Conservation (phyloP, 2,113 vertebrate species). For the Colinus virginianus region DNA sequence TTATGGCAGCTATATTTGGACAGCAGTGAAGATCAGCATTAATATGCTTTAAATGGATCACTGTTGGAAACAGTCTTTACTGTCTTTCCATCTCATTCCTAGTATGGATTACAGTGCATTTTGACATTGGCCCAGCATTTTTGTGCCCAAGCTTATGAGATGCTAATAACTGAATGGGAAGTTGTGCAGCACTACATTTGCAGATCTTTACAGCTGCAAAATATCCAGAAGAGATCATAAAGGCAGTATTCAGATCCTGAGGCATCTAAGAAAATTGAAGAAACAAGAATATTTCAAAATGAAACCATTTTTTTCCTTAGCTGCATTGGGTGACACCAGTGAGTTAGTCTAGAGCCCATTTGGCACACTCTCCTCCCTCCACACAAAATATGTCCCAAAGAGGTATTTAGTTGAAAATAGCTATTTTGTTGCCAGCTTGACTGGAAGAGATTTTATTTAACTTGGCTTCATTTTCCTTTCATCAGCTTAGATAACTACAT, state of each 20-base stretch:
- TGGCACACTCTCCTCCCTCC: background rate
- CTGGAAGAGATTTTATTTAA: background rate
- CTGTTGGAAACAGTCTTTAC: background rate
- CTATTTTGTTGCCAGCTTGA: background rate
- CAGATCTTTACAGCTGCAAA: background rate
- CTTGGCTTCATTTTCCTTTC: too few species aligned
- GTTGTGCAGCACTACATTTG: background rate
- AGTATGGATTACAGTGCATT: background rate
- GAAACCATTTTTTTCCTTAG: background rate
- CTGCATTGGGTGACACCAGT: background rate
- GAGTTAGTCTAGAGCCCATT: background rate
- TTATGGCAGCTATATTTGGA: slow-evolving; percentile 57
- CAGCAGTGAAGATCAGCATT: background rate
- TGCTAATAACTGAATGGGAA: background rate
- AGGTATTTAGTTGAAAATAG: background rate
- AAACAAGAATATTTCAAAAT: background rate
- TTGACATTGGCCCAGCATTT: background rate
- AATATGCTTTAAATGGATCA: background rate
- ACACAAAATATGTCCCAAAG: background rate
- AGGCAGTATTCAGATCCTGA: background rate
- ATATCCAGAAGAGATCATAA: background rate
- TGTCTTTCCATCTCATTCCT: background rate
- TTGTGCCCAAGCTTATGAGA: background rate
- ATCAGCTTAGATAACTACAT: background rate
- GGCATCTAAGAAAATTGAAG: background rate